Percentiles rank a stretch among this genome's conserved stretches.
Conservation (phyloP, 2,113 vertebrate genomes). For the Dipodomys stephensi region DNA sequence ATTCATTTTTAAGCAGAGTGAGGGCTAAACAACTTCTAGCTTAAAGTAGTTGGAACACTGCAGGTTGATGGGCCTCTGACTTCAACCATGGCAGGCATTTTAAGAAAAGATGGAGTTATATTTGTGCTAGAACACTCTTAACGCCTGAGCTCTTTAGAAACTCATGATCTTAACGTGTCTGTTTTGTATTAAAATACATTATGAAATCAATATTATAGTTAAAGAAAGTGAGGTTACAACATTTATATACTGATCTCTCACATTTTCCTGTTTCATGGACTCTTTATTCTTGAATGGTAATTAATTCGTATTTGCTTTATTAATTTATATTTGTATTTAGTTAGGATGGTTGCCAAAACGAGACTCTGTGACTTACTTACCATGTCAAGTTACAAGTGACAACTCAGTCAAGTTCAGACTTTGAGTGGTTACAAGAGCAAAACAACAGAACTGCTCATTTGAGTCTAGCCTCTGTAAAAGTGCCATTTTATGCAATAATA, state of each 20-base stretch:
- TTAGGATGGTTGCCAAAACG: constrained; percentile 53
- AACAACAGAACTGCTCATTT: constrained; percentile 20
- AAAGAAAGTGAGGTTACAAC: background rate
- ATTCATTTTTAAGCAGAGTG: constrained; percentile 14
- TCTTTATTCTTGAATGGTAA: constrained; percentile 23
- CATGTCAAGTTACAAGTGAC: background rate
- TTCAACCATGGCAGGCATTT: background rate
- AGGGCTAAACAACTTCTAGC: background rate
- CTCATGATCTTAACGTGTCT: background rate
- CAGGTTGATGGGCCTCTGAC: background rate
- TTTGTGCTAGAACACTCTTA: background rate
- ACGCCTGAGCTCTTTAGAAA: constrained; percentile 8
- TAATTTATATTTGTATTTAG: constrained; percentile 45
- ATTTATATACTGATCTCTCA: background rate
- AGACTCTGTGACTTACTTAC: constrained; percentile 15
- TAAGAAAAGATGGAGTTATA: background rate
- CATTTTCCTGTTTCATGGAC: constrained; percentile 20
- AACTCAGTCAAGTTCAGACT: constrained; percentile 20
- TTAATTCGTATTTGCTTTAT: constrained; percentile 59
- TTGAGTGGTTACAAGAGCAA: background rate
- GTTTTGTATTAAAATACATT: constrained; percentile 47
- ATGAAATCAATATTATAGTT: background rate
- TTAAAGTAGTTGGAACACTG: background rate
- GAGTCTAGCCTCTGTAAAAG: constrained; percentile 44
- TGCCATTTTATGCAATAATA: constrained; percentile 39